Evolutionary conservation across 2,797 vertebrate species (phyloP).

Genomic region (Chelonia mydas): DNA sequence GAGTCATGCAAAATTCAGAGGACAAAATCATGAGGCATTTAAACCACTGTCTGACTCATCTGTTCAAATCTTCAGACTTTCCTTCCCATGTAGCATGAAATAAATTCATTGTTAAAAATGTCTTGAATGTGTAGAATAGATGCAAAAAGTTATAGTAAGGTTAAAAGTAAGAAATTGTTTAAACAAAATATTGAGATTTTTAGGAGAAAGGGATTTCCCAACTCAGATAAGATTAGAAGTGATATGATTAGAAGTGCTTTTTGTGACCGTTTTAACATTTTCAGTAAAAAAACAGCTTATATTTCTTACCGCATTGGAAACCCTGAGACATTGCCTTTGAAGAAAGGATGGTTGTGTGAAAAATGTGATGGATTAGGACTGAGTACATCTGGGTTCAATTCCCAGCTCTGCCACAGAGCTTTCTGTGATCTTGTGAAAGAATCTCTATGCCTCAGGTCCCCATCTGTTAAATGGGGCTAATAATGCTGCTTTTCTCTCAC

Average conservation of each 20-base stretch:
- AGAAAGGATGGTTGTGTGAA: not conserved
- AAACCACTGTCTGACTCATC: conserved; percentile 62
- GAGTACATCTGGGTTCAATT: not conserved
- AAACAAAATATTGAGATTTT: conserved; percentile 44
- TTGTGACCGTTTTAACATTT: conserved; percentile 31
- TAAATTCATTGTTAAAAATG: conserved; percentile 71
- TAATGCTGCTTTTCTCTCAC: not conserved
- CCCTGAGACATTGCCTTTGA: not conserved
- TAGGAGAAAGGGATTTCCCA: conserved; percentile 44
- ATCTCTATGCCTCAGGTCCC: not conserved
- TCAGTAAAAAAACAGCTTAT: not conserved
- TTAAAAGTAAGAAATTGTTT: conserved; percentile 58
- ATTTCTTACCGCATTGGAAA: not conserved
- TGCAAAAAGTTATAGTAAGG: conserved; percentile 68
- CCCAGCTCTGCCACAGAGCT: not conserved
- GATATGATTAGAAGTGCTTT: not conserved
- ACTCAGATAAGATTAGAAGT: conserved; percentile 6
- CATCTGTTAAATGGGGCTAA: not conserved
- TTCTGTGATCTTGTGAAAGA: too few relatives aligned
- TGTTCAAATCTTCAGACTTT: conserved; percentile 65
- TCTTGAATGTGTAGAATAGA: conserved; percentile 63
- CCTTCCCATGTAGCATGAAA: conserved; percentile 56
- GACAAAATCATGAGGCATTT: conserved; percentile 43
- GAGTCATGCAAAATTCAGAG: conserved; percentile 26
- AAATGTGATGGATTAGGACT: not conserved